These are phyloP conservation scores for Dermatemys mawii DNA, from an alignment of 2,113 vertebrate species.

Conservation along the genomic window DNA sequence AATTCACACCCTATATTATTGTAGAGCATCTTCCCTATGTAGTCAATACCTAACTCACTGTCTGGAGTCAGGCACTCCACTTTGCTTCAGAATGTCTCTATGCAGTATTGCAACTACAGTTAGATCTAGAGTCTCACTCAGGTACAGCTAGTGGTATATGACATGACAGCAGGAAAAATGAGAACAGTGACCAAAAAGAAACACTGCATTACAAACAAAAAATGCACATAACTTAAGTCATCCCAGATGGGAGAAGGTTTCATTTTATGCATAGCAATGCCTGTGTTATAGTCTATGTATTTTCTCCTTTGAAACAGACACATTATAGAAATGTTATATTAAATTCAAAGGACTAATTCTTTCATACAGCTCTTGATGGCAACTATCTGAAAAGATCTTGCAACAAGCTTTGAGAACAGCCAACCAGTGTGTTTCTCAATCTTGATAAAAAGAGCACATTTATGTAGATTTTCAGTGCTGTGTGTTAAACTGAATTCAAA, in stretches of 20 bases:
- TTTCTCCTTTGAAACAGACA: not conserved
- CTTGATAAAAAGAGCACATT: not conserved
- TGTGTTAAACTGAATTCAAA: not conserved
- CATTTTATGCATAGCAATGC: not conserved
- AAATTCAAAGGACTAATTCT: not conserved
- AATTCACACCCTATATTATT: too few species aligned
- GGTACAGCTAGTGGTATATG: not conserved
- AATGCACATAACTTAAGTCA: not conserved
- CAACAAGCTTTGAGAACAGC: not conserved
- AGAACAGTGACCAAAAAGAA: not conserved
- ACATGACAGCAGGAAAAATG: constrained; percentile 9
- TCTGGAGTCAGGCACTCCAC: not conserved
- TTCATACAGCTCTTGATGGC: not conserved
- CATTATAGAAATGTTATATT: rapidly evolving
- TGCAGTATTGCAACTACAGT: constrained; percentile 4
- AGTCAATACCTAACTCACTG: too few species aligned
- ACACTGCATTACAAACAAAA: not conserved
- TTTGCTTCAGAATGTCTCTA: not conserved
- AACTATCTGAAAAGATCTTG: not conserved
- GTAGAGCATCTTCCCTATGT: too few species aligned
- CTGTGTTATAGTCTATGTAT: not conserved
- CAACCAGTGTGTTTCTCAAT: not conserved
- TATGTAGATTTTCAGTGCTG: not conserved
- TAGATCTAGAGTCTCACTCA: constrained; percentile 4
- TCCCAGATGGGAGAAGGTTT: not conserved